phyloP scores from a whole-genome alignment of 2,113 vertebrate species.

The Phaetusa simplex region DNA sequence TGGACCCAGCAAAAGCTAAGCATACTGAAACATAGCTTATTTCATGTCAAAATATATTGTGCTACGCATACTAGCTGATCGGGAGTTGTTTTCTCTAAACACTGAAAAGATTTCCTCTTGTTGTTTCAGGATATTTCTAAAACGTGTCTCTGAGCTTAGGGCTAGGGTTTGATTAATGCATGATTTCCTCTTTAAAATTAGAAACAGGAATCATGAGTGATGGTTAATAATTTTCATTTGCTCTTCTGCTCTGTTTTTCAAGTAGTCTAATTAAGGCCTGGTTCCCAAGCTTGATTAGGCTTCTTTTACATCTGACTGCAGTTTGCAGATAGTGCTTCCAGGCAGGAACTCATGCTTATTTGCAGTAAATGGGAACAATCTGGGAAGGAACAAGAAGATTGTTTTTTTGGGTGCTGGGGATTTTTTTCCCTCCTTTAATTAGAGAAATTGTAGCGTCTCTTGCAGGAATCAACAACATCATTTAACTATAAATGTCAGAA shows the following conservation, averaged over 20 bases:
- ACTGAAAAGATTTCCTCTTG: constrained; percentile 69
- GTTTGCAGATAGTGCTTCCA: constrained; percentile 75
- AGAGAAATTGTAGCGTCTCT: constrained; percentile 32
- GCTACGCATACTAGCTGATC: constrained; percentile 43
- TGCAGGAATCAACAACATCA: constrained; percentile 39
- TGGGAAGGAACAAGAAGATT: constrained; percentile 62
- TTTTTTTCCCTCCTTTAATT: constrained; percentile 44
- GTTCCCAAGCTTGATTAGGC: constrained; percentile 77
- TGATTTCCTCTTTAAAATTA: constrained; percentile 84
- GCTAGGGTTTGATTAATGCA: constrained; percentile 77
- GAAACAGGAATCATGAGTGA: constrained; percentile 78
- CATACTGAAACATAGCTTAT: neutral
- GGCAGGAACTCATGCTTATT: constrained; percentile 75
- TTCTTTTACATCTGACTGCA: constrained; percentile 79
- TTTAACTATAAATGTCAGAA: constrained; percentile 53
- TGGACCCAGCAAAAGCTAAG: constrained; percentile 34
- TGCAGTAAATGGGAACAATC: constrained; percentile 75
- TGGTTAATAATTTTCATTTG: constrained; percentile 82
- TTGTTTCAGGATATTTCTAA: constrained; percentile 74
- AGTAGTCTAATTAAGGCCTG: constrained; percentile 77
- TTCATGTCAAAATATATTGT: constrained; percentile 50
- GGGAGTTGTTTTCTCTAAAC: constrained; percentile 67
- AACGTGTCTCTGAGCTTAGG: constrained; percentile 64
- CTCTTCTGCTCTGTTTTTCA: constrained; percentile 78
- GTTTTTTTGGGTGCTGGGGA: neutral